Evolutionary conservation across 2,797 vertebrate species (phyloP), one percentile per base, ranked within the genome.

Genomic region (Aeoliscus strigatus): DNA sequence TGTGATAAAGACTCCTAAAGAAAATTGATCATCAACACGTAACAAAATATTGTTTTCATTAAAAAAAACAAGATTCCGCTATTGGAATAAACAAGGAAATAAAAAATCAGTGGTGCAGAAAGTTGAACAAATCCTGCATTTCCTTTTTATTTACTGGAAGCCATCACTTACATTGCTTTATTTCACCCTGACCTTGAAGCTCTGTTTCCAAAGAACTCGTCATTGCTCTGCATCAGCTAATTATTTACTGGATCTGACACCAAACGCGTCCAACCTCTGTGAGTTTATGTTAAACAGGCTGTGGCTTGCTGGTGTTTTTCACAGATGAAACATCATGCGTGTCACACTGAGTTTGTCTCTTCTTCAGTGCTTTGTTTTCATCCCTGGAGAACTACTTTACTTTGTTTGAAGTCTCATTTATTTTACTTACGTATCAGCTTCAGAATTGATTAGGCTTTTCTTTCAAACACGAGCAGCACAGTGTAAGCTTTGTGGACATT

Each of bases 341-440:
- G 82, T 82, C 79, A 75, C 72, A 44, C 43, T 53, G 65, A 70
- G 42, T 73, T 60, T 40, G 39, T 56, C 79, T 74, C 64, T 56
- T 59, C 30, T 26, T 70, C 70, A 63, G 69, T 66, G 58, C 65
- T 60, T 72, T 62, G 59, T 77, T 81, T 85, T 65, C 63, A 78
- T 82, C 74, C 58, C 65, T 73, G 24, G 48, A 80, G 79, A 62
- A 78, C 78, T 68, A 63, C 73, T 81, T 82, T 41, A 80, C 70
- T 77, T 66, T 79, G 75, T 87, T 84, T 86, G 81, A 87, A 87
- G 81, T 85, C 73, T 80, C 78, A 86, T 88, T 89, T 86, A 84
- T 88, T 88, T 86, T 76, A 80, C 77, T 78, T 71, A 57, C 54
- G 46, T 81, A 84, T 86, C 80, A 75, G 79, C 76, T 82, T 82